These are phyloP conservation scores for Erythrocercus mccallii DNA, from an alignment of 2,113 vertebrate genomes.

Conservation along the genomic window DNA sequence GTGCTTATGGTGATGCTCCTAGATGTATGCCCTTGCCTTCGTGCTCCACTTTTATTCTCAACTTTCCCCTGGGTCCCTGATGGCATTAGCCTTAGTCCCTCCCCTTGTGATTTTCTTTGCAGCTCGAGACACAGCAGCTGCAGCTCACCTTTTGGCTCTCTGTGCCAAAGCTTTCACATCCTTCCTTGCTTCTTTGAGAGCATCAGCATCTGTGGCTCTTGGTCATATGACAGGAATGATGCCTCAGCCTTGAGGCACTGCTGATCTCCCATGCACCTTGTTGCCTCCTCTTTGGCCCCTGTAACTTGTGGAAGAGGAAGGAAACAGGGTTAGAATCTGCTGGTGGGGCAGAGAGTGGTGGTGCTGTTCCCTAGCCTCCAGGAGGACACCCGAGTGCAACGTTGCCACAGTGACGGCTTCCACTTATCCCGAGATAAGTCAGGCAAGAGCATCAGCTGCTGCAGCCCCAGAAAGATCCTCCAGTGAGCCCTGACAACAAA, in stretches of 20 bases:
- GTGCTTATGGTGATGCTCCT: background rate
- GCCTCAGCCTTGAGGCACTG: background rate
- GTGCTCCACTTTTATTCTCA: background rate
- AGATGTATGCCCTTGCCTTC: background rate
- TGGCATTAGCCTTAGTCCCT: background rate
- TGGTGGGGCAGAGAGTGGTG: background rate
- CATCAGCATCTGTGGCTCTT: background rate
- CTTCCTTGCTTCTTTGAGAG: background rate
- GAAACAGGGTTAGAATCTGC: background rate
- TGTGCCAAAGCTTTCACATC: background rate
- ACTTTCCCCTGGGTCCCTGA: background rate
- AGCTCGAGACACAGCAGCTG: background rate
- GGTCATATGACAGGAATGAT: background rate
- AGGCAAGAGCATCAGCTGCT: background rate
- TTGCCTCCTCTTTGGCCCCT: background rate
- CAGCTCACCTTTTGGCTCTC: background rate
- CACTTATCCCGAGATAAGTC: constrained; percentile 67
- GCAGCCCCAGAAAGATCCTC: background rate
- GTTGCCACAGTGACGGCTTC: constrained; percentile 61
- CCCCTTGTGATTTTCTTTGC: background rate
- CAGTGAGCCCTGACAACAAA: background rate
- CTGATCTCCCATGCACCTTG: rapidly evolving
- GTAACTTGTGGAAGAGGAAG: background rate
- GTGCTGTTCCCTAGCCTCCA: background rate
- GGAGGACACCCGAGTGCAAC: background rate